These are phyloP conservation scores for Eupithecia insigniata DNA, from an alignment of 2,888 invertebrate species.

Conservation along the genomic window DNA sequence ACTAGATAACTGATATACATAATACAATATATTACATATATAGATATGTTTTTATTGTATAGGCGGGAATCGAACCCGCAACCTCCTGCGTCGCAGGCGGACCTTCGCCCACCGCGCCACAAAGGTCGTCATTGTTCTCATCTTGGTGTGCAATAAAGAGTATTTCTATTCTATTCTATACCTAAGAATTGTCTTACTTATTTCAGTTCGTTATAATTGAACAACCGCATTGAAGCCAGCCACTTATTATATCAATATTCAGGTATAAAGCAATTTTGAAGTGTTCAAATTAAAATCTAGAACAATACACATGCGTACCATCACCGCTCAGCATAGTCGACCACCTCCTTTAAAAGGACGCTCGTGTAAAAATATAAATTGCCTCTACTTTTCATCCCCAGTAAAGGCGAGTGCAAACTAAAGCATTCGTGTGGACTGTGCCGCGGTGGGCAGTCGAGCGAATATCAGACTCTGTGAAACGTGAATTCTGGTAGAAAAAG, in stretches of 20 bases:
- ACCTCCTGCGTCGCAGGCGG: too few relatives aligned
- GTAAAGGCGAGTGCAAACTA: slow-evolving; percentile 20
- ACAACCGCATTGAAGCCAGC: neutral
- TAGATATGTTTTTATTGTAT: too few relatives aligned
- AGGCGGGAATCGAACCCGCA: too few relatives aligned
- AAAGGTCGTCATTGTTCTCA: too few relatives aligned
- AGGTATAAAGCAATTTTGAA: neutral
- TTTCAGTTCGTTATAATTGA: neutral
- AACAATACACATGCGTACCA: neutral
- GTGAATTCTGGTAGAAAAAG: slow-evolving; percentile 7
- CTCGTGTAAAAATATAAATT: slow-evolving; percentile 39
- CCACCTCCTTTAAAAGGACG: slow-evolving; percentile 13
- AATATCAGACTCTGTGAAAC: neutral
- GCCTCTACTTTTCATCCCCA: slow-evolving; percentile 33
- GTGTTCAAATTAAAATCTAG: neutral
- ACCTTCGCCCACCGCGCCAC: too few relatives aligned
- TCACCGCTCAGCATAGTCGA: neutral
- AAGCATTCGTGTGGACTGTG: slow-evolving; percentile 13
- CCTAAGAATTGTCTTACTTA: too few relatives aligned
- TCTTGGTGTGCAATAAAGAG: too few relatives aligned
- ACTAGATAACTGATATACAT: too few relatives aligned
- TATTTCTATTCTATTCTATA: too few relatives aligned
- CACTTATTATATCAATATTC: neutral
- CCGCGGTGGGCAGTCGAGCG: slow-evolving; percentile 5
- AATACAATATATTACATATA: too few relatives aligned